Percentiles rank a stretch among this genome's conserved stretches.
Evolutionary conservation across 2,797 vertebrate species (phyloP).

Genomic region (Sphenodon punctatus): DNA sequence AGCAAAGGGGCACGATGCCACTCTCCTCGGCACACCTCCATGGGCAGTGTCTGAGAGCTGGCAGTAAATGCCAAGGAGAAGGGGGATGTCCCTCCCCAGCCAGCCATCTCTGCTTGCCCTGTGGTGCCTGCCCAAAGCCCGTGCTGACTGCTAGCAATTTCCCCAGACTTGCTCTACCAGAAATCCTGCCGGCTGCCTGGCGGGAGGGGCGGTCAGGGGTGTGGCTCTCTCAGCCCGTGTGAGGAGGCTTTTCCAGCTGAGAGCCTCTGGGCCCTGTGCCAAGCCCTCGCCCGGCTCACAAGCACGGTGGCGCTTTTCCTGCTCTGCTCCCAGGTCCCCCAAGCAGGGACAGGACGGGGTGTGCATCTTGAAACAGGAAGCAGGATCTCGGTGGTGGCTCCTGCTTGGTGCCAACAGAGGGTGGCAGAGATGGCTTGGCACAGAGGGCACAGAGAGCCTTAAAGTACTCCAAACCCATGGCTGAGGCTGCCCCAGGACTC

Average conservation of each 20-base stretch:
- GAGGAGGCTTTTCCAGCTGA: not conserved
- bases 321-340: not conserved
- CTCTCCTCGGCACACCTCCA: too few species aligned
- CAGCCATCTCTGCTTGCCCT: too few species aligned
- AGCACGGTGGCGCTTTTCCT: not conserved
- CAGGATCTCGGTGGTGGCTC: constrained; percentile 1
- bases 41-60: too few species aligned
- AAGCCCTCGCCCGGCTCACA: not conserved
- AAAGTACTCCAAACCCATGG: not conserved
- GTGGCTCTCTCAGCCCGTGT: not conserved
- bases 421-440: not conserved
- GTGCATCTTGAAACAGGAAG: not conserved
- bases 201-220: rapidly evolving
- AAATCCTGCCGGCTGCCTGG: not conserved
- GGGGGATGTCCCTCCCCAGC: too few species aligned
- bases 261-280: not conserved
- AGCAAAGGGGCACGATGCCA: too few species aligned
- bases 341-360: not conserved
- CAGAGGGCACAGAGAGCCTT: not conserved
- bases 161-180: not conserved
- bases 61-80: too few species aligned
- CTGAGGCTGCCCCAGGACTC: too few species aligned
- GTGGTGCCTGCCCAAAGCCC: too few species aligned
- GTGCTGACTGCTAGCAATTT: not conserved
- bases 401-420: not conserved